Base-by-base conservation (phyloP, 35 echinoderm and acorn worm genomes). In the Chiridota heheva region DNA sequence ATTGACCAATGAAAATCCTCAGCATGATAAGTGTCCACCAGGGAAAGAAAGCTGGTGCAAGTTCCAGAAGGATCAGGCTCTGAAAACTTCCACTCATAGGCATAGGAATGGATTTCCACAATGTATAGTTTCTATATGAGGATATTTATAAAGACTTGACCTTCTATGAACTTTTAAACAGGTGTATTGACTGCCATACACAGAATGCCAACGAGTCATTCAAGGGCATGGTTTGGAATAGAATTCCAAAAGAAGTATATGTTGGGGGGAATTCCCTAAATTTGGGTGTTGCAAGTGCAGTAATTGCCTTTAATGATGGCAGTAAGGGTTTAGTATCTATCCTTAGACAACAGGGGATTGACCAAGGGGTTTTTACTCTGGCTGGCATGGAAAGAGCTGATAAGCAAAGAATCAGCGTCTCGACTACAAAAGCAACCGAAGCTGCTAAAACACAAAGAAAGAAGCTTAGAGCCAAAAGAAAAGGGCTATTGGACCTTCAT, bases 1-100 rank as follows among this genome's bases (percentile, higher is more conserved):
- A 1, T 86, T 57, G 25, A 86, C 71, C 15, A 63, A 87, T 33
- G 73, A 67, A 20, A 36, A 68, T 10, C 73, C 73, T 1, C 36
- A 78, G 10, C 72, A 87, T 38, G 25, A 44, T n/a, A 49, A 68
- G 26, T 87, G 84, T 38, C 83, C 71, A 36, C 12, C 22, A 1
- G 62, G 80, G 47, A n/a, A 44, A n/a, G 41, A 43, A 33, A 38
- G n/a, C n/a, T n/a, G n/a, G n/a, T n/a, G n/a, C n/a, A n/a, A n/a
- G n/a, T n/a, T n/a, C n/a, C n/a, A n/a, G n/a, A n/a, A n/a, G n/a
- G n/a, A n/a, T n/a, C n/a, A n/a, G n/a, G n/a, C n/a, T n/a, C n/a
- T n/a, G n/a, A n/a, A n/a, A n/a, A n/a, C n/a, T n/a, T n/a, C n/a
- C n/a, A n/a, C n/a, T n/a, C n/a, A n/a, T n/a, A n/a, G n/a, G n/a